Conservation (phyloP, 1,140 invertebrate genomes). For the Nebria ingens region DNA sequence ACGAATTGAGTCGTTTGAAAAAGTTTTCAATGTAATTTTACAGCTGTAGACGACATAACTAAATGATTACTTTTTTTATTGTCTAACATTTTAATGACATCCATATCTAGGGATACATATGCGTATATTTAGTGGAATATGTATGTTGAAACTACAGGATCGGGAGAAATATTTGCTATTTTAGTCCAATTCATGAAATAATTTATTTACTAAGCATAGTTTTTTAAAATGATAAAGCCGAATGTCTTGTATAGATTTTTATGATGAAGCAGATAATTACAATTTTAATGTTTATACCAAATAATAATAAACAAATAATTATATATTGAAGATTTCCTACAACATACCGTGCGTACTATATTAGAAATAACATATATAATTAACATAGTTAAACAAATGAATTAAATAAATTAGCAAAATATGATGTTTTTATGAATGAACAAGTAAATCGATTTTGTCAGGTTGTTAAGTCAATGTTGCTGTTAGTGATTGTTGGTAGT, state of each 20-base stretch:
- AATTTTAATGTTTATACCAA: not conserved
- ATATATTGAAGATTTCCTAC: not conserved
- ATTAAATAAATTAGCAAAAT: not conserved
- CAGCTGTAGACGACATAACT: no score
- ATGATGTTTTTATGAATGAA: not conserved
- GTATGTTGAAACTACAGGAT: no score
- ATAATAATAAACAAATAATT: not conserved
- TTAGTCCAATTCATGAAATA: no score
- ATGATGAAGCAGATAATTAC: not conserved
- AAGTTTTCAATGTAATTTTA: no score
- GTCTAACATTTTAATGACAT: no score
- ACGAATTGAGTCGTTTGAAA: no score
- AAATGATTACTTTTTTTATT: no score
- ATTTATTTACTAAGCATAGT: no score
- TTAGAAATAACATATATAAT: not conserved
- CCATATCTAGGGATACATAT: no score
- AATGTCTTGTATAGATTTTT: not conserved
- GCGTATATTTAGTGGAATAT: no score
- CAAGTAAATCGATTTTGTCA: not conserved
- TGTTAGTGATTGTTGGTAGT: slow-evolving; percentile 5
- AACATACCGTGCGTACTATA: not conserved
- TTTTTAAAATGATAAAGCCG: no score
- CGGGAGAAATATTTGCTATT: no score
- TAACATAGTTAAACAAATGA: not conserved
- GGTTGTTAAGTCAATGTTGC: slow-evolving; percentile 8